Conservation (phyloP, 2,113 vertebrate genomes). For the Paramisgurnus dabryanus region DNA sequence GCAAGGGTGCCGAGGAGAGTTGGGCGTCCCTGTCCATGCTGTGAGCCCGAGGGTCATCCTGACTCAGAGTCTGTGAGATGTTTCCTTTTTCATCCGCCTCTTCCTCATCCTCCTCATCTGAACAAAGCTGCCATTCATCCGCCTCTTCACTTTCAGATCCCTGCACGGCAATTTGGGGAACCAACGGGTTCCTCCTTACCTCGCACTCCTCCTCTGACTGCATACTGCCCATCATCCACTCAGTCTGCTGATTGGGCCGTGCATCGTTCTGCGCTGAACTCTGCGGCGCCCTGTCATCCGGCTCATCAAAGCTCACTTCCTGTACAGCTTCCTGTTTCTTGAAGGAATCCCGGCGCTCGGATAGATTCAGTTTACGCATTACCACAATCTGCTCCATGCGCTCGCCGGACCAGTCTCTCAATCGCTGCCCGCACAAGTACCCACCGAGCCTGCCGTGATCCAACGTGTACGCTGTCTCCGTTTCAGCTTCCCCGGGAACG, state of each 20-base stretch:
- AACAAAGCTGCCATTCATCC: slow-evolving; percentile 76
- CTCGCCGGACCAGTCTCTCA: slow-evolving; percentile 71
- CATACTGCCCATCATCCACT: slow-evolving; percentile 62
- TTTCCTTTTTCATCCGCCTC: slow-evolving; percentile 24
- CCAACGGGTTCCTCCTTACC: slow-evolving; percentile 67
- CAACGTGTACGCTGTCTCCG: slow-evolving; percentile 45
- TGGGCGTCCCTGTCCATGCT: background rate
- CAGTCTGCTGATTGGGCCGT: slow-evolving; percentile 56
- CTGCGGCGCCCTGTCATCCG: slow-evolving; percentile 67
- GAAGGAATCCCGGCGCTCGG: slow-evolving; percentile 92
- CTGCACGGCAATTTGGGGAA: slow-evolving; percentile 89
- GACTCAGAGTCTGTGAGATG: background rate
- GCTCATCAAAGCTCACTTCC: slow-evolving; percentile 96
- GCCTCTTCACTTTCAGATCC: slow-evolving; percentile 83
- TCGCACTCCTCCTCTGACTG: slow-evolving; percentile 55
- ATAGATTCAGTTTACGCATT: slow-evolving; percentile 92
- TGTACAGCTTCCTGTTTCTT: slow-evolving; percentile 97
- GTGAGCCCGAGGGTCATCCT: background rate
- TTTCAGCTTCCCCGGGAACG: slow-evolving; percentile 36
- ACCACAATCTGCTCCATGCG: slow-evolving; percentile 86
- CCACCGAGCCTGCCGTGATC: slow-evolving; percentile 70
- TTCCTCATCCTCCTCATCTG: slow-evolving; percentile 66
- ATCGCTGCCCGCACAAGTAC: slow-evolving; percentile 67
- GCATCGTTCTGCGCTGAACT: background rate
- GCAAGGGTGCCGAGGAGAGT: background rate